Conservation (phyloP, 2,113 vertebrate species). For the human region GRCh38 chr1:81408501-81409000, state of each 20-base stretch:
- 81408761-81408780: slow-evolving; percentile 1
- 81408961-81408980: slow-evolving; percentile 34
- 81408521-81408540: slow-evolving; percentile 47
- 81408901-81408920: slow-evolving; percentile 3
- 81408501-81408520: slow-evolving; percentile 56
- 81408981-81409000: background rate
- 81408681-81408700: slow-evolving; percentile 69
- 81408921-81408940: background rate
- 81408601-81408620: slow-evolving; percentile 55
- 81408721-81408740: slow-evolving; percentile 50
- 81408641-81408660: slow-evolving; percentile 54
- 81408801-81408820: background rate
- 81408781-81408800: slow-evolving; percentile 22
- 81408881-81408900: background rate
- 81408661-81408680: slow-evolving; percentile 57
- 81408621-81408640: slow-evolving; percentile 61
- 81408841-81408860: background rate
- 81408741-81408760: slow-evolving; percentile 39
- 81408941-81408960: background rate
- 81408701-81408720: slow-evolving; percentile 18
- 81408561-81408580: slow-evolving; percentile 55
- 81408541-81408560: background rate
- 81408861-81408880: background rate
- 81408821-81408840: slow-evolving; percentile 38
- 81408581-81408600: slow-evolving; percentile 41